These are phyloP conservation scores for Chymomyza caudatula DNA, from an alignment of 2,888 invertebrate genomes.

Conservation along the genomic window DNA sequence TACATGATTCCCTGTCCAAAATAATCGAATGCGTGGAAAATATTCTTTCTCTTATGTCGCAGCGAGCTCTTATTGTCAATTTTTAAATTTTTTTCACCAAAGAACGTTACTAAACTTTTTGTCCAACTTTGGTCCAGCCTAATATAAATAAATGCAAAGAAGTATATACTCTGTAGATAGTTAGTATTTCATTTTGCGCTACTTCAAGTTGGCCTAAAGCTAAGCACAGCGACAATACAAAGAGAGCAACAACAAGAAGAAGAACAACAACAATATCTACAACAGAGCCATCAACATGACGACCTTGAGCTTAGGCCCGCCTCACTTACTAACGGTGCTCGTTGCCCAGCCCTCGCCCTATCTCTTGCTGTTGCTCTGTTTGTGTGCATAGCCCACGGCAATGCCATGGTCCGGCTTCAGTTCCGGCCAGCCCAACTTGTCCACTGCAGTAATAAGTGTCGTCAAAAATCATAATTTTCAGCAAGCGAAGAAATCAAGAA, in stretches of 20 bases:
- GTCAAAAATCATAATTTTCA: conserved; percentile 40
- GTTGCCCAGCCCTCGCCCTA: neutral
- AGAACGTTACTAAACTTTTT: too few species aligned
- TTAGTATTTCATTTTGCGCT: neutral
- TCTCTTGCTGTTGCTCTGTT: neutral
- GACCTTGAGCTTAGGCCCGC: neutral
- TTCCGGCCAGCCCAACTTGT: conserved; percentile 34
- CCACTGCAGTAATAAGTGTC: conserved; percentile 46
- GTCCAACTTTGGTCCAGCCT: too few species aligned
- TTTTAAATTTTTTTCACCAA: too few species aligned
- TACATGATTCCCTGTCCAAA: too few species aligned
- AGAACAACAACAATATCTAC: neutral
- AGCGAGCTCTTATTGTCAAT: too few species aligned
- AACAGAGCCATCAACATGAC: neutral
- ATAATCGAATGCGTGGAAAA: too few species aligned
- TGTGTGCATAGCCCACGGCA: conserved; percentile 6
- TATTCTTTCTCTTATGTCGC: too few species aligned
- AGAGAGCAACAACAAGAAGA: neutral
- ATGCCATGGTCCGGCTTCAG: conserved; percentile 25
- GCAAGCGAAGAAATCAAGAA: conserved; percentile 26
- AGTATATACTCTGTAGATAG: neutral
- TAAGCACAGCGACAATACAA: neutral
- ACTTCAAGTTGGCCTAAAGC: neutral
- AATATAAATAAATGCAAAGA: too few species aligned
- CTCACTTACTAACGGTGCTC: neutral